Conservation (phyloP, 2,113 vertebrate species). For the Stegostoma tigrinum region DNA sequence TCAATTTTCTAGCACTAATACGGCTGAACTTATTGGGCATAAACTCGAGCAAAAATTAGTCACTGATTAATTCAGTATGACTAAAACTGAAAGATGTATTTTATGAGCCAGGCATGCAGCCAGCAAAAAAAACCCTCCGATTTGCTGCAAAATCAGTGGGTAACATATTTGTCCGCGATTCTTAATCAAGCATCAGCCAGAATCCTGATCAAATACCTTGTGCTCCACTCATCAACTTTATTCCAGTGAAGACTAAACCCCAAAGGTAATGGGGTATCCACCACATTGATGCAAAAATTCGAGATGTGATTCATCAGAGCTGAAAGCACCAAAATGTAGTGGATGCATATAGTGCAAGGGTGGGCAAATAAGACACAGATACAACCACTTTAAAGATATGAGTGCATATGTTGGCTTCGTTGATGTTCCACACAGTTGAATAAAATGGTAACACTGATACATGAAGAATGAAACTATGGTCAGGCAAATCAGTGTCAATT, state of each 20-base stretch:
- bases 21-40: background rate
- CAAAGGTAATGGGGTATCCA: background rate
- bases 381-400: background rate
- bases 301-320: background rate
- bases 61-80: background rate
- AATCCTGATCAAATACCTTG: background rate
- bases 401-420: no score
- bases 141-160: background rate
- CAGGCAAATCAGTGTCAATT: no score
- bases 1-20: background rate
- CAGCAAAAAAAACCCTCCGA: background rate
- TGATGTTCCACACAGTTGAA: no score
- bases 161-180: background rate
- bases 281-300: background rate
- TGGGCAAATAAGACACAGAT: background rate
- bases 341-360: no score
- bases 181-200: background rate
- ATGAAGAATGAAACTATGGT: no score
- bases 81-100: background rate
- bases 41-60: background rate
- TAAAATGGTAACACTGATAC: no score
- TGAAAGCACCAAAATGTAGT: background rate
- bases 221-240: background rate
- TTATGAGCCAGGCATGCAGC: background rate
- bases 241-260: background rate